Conservation (phyloP, 2,888 invertebrate species). For the Priocnemis perturbator region DNA sequence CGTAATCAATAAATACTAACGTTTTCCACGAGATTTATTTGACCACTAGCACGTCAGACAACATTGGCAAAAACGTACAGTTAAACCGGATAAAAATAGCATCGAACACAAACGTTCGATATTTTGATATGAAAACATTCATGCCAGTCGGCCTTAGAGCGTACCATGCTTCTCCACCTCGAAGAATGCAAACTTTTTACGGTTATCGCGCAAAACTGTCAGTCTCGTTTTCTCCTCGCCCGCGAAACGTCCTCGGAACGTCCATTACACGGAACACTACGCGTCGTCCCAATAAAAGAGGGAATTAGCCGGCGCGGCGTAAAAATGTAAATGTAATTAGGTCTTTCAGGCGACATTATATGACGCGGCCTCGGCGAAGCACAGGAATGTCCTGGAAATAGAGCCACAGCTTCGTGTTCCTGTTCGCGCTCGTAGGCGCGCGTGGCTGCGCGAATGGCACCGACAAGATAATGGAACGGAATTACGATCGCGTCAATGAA, state of each 20-base stretch:
- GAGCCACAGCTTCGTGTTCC: background rate
- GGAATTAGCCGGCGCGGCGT: background rate
- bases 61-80: no score
- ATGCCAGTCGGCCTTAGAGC: background rate
- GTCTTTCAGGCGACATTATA: background rate
- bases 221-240: background rate
- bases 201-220: background rate
- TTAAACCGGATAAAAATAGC: no score
- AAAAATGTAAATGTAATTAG: slow-evolving; percentile 6
- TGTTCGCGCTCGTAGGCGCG: background rate
- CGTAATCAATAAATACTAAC: no score
- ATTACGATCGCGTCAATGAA: slow-evolving; percentile 48
- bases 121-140: no score
- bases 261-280: background rate
- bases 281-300: no score
- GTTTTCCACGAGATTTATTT: no score
- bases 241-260: background rate
- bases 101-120: no score
- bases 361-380: no score
- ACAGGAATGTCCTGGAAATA: background rate
- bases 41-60: no score
- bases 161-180: no score
- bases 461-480: slow-evolving; percentile 45
- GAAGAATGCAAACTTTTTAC: background rate
- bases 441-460: background rate